A percentile compares a stretch with the other conserved stretches of the same genome.
Conservation (phyloP, 2,113 vertebrate genomes). For the Melozone crissalis region DNA sequence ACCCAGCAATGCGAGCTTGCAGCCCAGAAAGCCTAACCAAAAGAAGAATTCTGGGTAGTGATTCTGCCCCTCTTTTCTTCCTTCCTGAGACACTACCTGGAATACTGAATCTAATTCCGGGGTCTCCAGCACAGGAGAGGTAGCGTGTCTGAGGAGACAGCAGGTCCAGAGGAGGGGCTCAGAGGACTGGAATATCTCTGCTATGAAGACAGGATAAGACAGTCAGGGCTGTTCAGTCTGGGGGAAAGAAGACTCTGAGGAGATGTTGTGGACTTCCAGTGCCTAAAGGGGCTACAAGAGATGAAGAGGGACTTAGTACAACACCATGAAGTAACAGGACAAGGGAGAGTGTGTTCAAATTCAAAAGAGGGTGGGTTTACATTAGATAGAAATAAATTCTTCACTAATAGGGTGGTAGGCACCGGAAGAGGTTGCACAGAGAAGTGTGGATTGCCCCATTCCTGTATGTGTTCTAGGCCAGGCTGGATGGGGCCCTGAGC, state of each 20-base stretch:
- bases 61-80: not conserved
- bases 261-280: not conserved
- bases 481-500: not conserved
- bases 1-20: not conserved
- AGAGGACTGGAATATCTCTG: not conserved
- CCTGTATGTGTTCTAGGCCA: not conserved
- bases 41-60: not conserved
- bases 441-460: not conserved
- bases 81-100: not conserved
- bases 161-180: rapidly evolving
- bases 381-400: not conserved
- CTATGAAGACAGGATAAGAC: not conserved
- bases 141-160: rapidly evolving
- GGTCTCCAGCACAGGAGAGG: rapidly evolving
- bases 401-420: not conserved
- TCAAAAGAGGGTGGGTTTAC: not conserved
- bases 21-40: not conserved
- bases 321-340: rapidly evolving
- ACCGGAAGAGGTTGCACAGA: not conserved
- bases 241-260: not conserved
- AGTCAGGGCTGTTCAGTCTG: not conserved
- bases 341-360: not conserved
- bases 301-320: not conserved
- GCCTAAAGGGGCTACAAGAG: not conserved
- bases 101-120: not conserved